These are phyloP conservation scores for Chrysomela aeneicollis DNA, from an alignment of 2,888 invertebrate species.

Conservation along the genomic window DNA sequence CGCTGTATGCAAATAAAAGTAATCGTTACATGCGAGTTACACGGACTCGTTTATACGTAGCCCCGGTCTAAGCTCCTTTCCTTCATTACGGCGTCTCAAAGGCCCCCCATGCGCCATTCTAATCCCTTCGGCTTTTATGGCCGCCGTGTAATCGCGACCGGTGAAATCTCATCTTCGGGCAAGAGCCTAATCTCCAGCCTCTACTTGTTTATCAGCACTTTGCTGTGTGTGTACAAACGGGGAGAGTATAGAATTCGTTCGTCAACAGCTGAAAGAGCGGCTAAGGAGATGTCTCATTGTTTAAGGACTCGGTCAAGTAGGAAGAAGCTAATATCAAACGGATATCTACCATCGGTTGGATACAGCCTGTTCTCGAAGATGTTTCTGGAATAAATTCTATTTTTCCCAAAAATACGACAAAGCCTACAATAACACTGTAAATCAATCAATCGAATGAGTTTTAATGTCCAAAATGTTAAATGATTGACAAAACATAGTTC, in stretches of 20 bases:
- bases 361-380: too few species aligned
- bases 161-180: conserved; percentile 5
- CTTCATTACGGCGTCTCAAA: conserved; percentile 4
- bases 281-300: not conserved
- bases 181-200: not conserved
- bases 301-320: too few species aligned
- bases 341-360: too few species aligned
- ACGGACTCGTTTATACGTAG: not conserved
- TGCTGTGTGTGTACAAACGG: not conserved
- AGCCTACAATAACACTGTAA: too few species aligned
- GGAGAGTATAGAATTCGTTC: not conserved
- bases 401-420: too few species aligned
- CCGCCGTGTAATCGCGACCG: conserved; percentile 3
- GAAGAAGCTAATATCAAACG: too few species aligned
- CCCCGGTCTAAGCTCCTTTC: not conserved
- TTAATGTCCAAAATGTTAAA: too few species aligned
- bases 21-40: not conserved
- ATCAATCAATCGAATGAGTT: too few species aligned
- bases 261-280: not conserved
- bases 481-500: too few species aligned
- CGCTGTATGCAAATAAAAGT: not conserved
- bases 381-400: too few species aligned
- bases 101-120: not conserved
- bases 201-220: not conserved
- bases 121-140: not conserved